phyloP scores from a whole-genome alignment of 2,113 vertebrate species.

The Pterocles orientalis region DNA sequence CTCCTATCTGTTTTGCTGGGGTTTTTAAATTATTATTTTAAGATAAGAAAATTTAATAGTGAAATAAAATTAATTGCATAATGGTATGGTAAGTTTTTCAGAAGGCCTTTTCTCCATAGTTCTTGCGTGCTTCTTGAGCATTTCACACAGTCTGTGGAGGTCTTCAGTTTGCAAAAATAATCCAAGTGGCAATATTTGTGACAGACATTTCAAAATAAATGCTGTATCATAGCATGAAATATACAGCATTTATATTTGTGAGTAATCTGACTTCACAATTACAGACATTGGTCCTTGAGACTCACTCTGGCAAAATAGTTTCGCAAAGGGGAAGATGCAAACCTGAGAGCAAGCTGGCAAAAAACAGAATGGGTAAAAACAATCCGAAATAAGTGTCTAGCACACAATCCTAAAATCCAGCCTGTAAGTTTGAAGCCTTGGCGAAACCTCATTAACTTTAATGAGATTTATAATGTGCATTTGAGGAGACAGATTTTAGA shows the following conservation, averaged over 20 bases:
- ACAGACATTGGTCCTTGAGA: background rate
- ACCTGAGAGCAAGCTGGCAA: background rate
- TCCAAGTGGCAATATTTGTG: background rate
- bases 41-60: background rate
- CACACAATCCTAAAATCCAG: background rate
- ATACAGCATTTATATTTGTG: background rate
- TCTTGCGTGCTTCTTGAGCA: background rate
- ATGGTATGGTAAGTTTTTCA: background rate
- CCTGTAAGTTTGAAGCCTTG: background rate
- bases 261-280: background rate
- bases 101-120: background rate
- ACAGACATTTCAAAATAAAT: background rate
- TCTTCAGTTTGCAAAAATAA: background rate
- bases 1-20: background rate
- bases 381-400: background rate
- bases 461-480: background rate
- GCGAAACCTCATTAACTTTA: slow-evolving; percentile 21
- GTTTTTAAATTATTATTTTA: background rate
- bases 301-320: background rate
- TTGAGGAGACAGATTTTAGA: background rate
- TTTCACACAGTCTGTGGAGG: background rate
- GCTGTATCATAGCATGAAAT: background rate
- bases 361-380: background rate
- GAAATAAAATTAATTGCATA: background rate
- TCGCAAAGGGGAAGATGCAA: background rate